phyloP scores from a whole-genome alignment of 2,797 vertebrate genomes.

The Brachymystax lenok region DNA sequence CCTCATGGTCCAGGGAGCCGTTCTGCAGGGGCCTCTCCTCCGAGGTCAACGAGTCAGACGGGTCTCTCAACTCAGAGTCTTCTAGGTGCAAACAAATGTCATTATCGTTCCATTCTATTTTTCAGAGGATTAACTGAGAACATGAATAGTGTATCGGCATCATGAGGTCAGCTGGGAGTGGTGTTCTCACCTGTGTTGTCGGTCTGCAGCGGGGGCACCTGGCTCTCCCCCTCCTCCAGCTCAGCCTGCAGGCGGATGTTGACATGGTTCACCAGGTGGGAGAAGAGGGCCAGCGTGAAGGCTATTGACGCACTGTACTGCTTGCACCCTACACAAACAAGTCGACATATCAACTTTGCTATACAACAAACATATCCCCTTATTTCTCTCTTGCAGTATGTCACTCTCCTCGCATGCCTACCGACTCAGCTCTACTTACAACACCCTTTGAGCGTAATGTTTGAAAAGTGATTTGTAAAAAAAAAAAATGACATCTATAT shows the following conservation, averaged over 20 bases:
- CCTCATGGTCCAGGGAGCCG: constrained; percentile 75
- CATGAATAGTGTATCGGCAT: not conserved
- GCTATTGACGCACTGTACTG: constrained; percentile 97
- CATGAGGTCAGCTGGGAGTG: not conserved
- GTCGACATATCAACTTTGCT: not conserved
- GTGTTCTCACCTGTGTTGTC: constrained; percentile 82
- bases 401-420: too few species aligned
- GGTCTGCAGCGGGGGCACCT: constrained; percentile 83
- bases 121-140: not conserved
- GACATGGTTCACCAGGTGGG: constrained; percentile 95
- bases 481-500: too few species aligned
- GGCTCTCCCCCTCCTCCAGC: constrained; percentile 88
- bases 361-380: not conserved
- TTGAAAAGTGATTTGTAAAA: too few species aligned
- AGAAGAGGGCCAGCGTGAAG: constrained; percentile 95
- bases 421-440: too few species aligned
- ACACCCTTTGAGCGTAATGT: too few species aligned
- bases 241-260: constrained; percentile 97
- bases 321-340: constrained; percentile 83
- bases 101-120: not conserved
- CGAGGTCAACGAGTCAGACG: constrained; percentile 34
- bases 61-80: constrained; percentile 79
- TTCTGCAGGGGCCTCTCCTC: constrained; percentile 71
- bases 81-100: constrained; percentile 66
- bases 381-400: not conserved